These are phyloP conservation scores for Chlorocebus sabaeus DNA, from an alignment of 2,113 vertebrate genomes.

Conservation along the genomic window DNA sequence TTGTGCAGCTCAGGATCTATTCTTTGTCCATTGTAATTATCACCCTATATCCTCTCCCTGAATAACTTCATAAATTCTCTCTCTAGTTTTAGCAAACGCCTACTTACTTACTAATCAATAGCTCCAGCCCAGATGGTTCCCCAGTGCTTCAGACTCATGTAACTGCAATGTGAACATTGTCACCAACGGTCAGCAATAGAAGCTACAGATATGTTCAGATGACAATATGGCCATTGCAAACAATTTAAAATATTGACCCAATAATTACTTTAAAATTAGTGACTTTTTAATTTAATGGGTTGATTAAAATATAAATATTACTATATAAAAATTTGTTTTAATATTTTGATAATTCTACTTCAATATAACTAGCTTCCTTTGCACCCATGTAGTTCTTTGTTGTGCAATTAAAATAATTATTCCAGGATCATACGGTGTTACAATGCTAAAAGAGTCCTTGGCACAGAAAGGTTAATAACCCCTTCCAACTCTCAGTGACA, in stretches of 20 bases:
- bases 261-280: background rate
- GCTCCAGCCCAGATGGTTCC: background rate
- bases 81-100: background rate
- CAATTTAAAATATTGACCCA: background rate
- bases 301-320: background rate
- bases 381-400: background rate
- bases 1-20: background rate
- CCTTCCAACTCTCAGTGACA: background rate
- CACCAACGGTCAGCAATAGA: background rate
- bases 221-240: background rate
- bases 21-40: background rate
- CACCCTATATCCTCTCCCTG: background rate
- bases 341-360: conserved; percentile 1
- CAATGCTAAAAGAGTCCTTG: background rate
- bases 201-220: background rate
- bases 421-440: background rate
- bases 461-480: background rate
- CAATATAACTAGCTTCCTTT: background rate
- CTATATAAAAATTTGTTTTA: background rate
- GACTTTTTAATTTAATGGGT: background rate
- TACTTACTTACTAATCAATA: background rate
- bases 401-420: background rate
- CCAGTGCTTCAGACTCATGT: background rate
- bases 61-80: background rate
- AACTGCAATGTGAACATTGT: background rate